phyloP scores from a whole-genome alignment of 2,888 invertebrate species.

The Rhopalosiphum nymphaeae region DNA sequence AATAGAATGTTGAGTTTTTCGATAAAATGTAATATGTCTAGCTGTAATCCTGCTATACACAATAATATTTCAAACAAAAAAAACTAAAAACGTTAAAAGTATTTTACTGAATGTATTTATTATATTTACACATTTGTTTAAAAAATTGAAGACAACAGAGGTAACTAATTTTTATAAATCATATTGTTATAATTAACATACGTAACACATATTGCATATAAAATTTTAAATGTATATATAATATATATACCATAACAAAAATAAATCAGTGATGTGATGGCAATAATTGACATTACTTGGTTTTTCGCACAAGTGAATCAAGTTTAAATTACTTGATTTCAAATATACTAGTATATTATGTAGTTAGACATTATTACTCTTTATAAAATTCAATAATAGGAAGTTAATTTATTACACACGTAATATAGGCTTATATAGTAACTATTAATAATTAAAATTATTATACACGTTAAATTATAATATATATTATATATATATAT shows the following conservation, averaged over 20 bases:
- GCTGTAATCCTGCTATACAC: background rate
- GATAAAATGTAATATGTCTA: too few species aligned
- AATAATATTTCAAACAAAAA: background rate
- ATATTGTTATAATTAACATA: constrained; percentile 36
- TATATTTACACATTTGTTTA: constrained; percentile 33
- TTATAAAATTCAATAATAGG: constrained; percentile 40
- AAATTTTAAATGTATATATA: constrained; percentile 6
- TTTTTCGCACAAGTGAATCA: background rate
- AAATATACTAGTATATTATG: background rate
- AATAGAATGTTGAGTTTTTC: too few species aligned
- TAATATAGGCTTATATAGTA: constrained; percentile 16
- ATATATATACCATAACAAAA: constrained; percentile 24
- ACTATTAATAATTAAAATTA: constrained; percentile 38
- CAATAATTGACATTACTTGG: background rate
- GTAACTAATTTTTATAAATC: constrained; percentile 47
- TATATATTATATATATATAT: background rate
- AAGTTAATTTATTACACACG: constrained; percentile 53
- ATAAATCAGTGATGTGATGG: constrained; percentile 30
- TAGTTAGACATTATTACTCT: constrained; percentile 31
- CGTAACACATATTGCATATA: background rate
- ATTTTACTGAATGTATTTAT: constrained; percentile 12
- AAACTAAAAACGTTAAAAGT: background rate
- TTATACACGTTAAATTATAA: constrained; percentile 38
- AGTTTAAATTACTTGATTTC: constrained; percentile 14
- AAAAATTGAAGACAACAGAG: constrained; percentile 27